Evolutionary conservation across 2,113 vertebrate genomes (phyloP).

Genomic region (Ascaphus truei): DNA sequence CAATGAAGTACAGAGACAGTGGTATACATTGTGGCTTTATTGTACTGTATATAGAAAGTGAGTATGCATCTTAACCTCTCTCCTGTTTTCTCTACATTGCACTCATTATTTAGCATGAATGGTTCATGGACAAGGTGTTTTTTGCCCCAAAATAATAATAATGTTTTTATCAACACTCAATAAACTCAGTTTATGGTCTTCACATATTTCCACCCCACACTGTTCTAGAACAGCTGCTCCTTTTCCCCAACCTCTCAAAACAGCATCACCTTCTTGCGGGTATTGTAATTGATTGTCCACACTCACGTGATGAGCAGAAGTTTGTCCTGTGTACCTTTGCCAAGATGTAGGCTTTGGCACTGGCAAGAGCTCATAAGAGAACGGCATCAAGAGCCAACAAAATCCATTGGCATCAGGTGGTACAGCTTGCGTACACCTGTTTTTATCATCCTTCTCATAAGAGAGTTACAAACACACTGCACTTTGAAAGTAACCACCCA

Average conservation of each 20-base stretch:
- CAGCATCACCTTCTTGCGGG: background rate
- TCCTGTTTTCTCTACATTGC: too few species aligned
- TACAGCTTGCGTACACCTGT: background rate
- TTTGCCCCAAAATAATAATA: too few species aligned
- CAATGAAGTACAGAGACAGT: too few species aligned
- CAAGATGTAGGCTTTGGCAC: background rate
- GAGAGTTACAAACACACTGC: background rate
- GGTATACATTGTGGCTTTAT: too few species aligned
- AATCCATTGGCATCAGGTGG: background rate
- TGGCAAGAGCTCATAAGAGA: too few species aligned
- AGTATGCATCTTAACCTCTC: too few species aligned
- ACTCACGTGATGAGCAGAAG: background rate
- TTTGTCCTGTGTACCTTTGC: slow-evolving; percentile 11
- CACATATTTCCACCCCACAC: background rate
- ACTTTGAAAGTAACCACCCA: background rate
- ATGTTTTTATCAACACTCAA: too few species aligned
- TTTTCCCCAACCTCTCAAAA: background rate
- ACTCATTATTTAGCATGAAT: too few species aligned
- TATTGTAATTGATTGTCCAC: background rate
- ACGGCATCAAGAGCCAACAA: background rate
- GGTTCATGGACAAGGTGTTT: too few species aligned
- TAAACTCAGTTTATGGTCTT: background rate
- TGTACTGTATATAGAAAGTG: too few species aligned
- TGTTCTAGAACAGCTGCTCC: background rate
- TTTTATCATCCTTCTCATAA: background rate